These are phyloP conservation scores for Listrodromus nycthemerus DNA, from an alignment of 2,888 invertebrate species.

Conservation along the genomic window DNA sequence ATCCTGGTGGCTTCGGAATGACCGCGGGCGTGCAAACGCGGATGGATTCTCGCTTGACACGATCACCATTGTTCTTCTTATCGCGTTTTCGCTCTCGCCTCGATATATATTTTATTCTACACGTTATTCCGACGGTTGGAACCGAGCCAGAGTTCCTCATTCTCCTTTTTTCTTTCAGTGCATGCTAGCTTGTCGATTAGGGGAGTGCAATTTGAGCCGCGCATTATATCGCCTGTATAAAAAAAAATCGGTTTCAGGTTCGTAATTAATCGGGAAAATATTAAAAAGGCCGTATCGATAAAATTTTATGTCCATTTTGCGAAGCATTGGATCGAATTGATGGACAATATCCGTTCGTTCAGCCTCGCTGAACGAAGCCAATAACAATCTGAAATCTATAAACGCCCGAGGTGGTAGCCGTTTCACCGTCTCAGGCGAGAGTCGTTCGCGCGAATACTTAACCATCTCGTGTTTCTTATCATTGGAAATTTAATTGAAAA, in stretches of 20 bases:
- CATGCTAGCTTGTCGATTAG: neutral
- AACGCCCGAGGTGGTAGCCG: constrained; percentile 47
- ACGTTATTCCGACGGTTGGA: constrained; percentile 57
- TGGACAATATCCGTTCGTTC: constrained; percentile 52
- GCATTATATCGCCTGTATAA: neutral
- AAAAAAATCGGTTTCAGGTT: neutral
- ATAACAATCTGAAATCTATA: constrained; percentile 60
- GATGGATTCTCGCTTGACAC: constrained; percentile 56
- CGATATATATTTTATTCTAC: constrained; percentile 62
- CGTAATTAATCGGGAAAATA: constrained; percentile 6
- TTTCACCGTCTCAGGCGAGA: constrained; percentile 37
- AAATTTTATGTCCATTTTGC: constrained; percentile 30
- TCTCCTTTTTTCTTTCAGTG: constrained; percentile 13
- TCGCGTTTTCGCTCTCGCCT: constrained; percentile 60
- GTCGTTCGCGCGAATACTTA: constrained; percentile 58
- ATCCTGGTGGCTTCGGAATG: constrained; percentile 19
- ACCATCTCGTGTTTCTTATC: constrained; percentile 66
- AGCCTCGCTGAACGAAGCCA: constrained; percentile 47
- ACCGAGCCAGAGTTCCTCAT: constrained; percentile 49
- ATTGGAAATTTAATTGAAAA: constrained; percentile 70
- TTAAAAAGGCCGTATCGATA: neutral
- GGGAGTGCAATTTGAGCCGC: neutral
- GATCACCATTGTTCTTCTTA: constrained; percentile 64
- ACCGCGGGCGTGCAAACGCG: constrained; percentile 31
- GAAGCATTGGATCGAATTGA: constrained; percentile 47